Evolutionary conservation across 2,797 vertebrate species (phyloP).

Genomic region (Manis javanica): DNA sequence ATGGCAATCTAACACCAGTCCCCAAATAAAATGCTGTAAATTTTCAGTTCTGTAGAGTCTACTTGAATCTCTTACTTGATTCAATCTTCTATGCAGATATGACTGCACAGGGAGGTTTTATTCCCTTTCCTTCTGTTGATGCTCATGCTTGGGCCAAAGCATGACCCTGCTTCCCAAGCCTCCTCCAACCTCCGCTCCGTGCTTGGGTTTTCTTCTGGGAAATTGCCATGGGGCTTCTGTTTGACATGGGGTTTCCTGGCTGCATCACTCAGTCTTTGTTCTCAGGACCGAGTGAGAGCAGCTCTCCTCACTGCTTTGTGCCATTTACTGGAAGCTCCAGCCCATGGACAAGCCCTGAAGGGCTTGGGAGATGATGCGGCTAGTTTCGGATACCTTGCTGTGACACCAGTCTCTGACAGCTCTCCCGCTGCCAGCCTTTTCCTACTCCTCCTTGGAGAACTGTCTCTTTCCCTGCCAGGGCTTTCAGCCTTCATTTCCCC

Average conservation of each 20-base stretch:
- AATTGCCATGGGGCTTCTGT: neutral
- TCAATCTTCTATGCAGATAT: neutral
- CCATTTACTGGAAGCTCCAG: neutral
- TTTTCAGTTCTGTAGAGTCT: neutral
- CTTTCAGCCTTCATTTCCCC: conserved; percentile 37
- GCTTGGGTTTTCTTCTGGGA: neutral
- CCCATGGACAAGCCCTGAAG: neutral
- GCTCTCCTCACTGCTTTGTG: neutral
- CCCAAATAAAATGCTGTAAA: neutral
- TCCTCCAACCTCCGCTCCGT: neutral
- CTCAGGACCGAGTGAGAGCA: neutral
- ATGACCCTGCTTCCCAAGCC: neutral
- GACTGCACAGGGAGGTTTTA: neutral
- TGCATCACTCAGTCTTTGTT: neutral
- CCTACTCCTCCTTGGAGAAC: neutral
- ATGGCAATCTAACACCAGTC: neutral
- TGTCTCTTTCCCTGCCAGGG: neutral
- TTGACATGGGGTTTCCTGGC: neutral
- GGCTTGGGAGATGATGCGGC: neutral
- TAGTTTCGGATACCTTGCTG: neutral
- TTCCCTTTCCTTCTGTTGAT: neutral
- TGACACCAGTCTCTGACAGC: neutral
- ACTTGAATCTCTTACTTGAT: neutral
- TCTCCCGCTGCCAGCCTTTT: neutral
- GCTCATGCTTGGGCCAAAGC: neutral